phyloP scores from a whole-genome alignment of 2,797 vertebrate genomes.

The Tapera naevia region DNA sequence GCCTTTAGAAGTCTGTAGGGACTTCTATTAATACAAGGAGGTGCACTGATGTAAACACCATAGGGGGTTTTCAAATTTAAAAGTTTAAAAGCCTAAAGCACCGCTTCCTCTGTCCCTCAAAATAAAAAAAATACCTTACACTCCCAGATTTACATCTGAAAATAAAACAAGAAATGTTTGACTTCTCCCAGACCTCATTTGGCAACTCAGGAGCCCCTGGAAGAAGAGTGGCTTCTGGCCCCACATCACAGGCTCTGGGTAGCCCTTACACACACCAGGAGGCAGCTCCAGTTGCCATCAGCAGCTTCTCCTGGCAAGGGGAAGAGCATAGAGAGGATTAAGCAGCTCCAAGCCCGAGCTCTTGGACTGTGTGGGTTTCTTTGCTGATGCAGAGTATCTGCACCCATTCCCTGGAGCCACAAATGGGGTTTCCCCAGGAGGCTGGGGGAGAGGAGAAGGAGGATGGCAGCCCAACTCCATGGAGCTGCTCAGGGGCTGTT shows the following conservation, averaged over 20 bases:
- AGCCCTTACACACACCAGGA: not conserved
- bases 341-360: not conserved
- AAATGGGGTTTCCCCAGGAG: not conserved
- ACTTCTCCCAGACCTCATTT: not conserved
- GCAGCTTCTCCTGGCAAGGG: not conserved
- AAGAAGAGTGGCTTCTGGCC: not conserved
- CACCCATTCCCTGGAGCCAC: not conserved
- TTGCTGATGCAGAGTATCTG: not conserved
- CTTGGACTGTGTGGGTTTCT: not conserved
- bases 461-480: not conserved
- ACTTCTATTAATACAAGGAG: not conserved
- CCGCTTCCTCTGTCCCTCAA: not conserved
- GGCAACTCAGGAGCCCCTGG: not conserved
- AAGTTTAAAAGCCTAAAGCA: not conserved
- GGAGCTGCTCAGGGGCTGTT: not conserved
- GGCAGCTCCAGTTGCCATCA: not conserved
- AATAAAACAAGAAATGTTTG: not conserved
- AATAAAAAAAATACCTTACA: not conserved
- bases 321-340: not conserved
- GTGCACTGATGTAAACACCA: not conserved
- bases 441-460: not conserved
- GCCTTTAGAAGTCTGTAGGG: not conserved
- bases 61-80: not conserved
- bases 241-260: accelerated
- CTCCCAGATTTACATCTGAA: not conserved